A percentile compares a stretch with the other conserved stretches of the same genome.
phyloP scores from a whole-genome alignment of 2,113 vertebrate species.

The Maccullochella peelii region DNA sequence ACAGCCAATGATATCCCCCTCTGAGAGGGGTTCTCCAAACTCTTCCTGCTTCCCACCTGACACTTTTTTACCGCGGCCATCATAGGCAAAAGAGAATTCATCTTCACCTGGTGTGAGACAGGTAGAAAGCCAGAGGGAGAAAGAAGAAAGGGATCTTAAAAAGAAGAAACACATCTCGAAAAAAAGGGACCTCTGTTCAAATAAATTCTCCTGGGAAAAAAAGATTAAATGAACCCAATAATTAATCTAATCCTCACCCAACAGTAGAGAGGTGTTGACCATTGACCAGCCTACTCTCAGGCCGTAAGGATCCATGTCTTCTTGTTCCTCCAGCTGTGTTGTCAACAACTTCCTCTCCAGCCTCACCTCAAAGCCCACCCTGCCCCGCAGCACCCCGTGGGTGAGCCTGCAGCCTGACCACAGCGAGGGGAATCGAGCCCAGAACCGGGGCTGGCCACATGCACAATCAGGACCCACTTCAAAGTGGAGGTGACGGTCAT shows the following conservation, averaged over 20 bases:
- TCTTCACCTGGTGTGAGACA: constrained; percentile 85
- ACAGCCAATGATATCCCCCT: constrained; percentile 91
- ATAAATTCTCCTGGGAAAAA: background rate
- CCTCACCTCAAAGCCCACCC: constrained; percentile 90
- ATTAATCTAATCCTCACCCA: constrained; percentile 81
- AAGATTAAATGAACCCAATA: background rate
- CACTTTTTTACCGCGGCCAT: constrained; percentile 86
- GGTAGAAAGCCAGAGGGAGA: background rate
- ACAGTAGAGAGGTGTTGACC: constrained; percentile 83
- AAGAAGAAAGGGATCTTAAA: background rate
- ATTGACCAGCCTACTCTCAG: constrained; percentile 91
- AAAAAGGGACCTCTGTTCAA: background rate
- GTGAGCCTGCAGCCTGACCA: constrained; percentile 91
- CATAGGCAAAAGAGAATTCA: constrained; percentile 89
- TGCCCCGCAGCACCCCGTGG: constrained; percentile 87
- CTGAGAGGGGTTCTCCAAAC: constrained; percentile 88
- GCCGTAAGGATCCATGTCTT: constrained; percentile 74
- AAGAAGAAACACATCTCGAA: background rate
- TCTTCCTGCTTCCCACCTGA: constrained; percentile 85
- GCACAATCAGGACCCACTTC: constrained; percentile 84
- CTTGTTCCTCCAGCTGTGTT: constrained; percentile 65
- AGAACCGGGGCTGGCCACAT: constrained; percentile 88
- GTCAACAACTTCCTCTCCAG: constrained; percentile 84
- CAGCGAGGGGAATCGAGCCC: constrained; percentile 87
- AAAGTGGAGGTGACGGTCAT: constrained; percentile 90